Conservation (phyloP, 2,888 invertebrate species). For the Volucella inanis region DNA sequence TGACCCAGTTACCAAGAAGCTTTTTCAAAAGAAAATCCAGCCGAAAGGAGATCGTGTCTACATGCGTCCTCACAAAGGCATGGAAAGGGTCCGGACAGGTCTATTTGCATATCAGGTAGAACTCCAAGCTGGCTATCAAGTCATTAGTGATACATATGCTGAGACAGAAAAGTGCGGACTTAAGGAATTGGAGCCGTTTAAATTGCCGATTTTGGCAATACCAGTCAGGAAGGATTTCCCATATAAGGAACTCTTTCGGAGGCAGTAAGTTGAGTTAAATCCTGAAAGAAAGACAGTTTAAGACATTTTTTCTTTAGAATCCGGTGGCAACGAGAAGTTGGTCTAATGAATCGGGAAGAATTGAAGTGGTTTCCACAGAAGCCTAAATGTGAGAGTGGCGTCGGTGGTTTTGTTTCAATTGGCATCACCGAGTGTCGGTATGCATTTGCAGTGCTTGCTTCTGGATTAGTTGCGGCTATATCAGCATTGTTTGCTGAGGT, state of each 20-base stretch:
- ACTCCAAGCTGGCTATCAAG: conserved; percentile 85
- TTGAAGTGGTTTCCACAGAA: conserved; percentile 85
- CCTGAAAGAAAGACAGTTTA: no score
- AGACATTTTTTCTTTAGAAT: conserved; percentile 80
- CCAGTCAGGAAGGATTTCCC: conserved; percentile 85
- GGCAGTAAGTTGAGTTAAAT: conserved; percentile 77
- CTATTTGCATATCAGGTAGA: conserved; percentile 87
- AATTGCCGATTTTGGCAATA: conserved; percentile 85
- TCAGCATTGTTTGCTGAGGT: conserved; percentile 77
- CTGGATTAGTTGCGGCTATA: conserved; percentile 78
- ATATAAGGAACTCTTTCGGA: conserved; percentile 85
- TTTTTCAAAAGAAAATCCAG: conserved; percentile 85
- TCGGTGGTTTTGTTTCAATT: conserved; percentile 84
- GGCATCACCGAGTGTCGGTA: conserved; percentile 85
- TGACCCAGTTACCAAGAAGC: conserved; percentile 84
- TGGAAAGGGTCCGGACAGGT: conserved; percentile 84
- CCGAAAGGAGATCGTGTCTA: conserved; percentile 85
- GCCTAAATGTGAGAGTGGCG: conserved; percentile 84
- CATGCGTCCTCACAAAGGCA: conserved; percentile 84
- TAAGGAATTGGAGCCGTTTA: conserved; percentile 85
- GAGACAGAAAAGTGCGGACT: conserved; percentile 87
- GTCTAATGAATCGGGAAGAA: conserved; percentile 84
- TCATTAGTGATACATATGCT: conserved; percentile 86
- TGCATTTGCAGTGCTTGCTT: conserved; percentile 83
- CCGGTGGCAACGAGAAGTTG: conserved; percentile 86